phyloP scores from a whole-genome alignment of 2,113 vertebrate species.

The Synodontis membranacea region DNA sequence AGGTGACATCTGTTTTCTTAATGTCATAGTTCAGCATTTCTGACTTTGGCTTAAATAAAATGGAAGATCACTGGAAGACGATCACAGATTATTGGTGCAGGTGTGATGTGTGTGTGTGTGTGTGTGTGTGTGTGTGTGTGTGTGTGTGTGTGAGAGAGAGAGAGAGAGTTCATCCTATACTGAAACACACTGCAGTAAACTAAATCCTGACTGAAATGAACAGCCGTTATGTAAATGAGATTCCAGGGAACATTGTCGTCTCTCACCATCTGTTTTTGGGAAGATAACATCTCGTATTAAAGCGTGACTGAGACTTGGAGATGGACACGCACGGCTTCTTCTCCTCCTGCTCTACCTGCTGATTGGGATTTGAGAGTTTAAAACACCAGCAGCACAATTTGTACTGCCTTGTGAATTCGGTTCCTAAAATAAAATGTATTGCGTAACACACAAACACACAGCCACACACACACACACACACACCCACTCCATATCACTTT shows the following conservation, averaged over 20 bases:
- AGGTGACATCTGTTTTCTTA: background rate
- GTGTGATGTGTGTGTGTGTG: background rate
- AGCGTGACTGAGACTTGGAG: background rate
- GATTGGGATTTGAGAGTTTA: background rate
- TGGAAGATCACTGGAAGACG: background rate
- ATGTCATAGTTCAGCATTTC: background rate
- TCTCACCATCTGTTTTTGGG: background rate
- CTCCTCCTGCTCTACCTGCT: constrained; percentile 1
- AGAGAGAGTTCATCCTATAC: background rate
- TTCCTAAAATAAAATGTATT: constrained; percentile 3
- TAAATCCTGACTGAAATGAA: background rate
- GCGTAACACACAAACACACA: constrained; percentile 14
- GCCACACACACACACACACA: constrained; percentile 10
- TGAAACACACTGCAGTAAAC: background rate
- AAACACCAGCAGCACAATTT: constrained; percentile 20
- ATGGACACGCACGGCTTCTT: background rate
- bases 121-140: background rate
- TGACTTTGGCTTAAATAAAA: background rate
- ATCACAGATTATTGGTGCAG: background rate
- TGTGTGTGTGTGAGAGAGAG: background rate
- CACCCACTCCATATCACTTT: background rate
- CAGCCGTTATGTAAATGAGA: background rate
- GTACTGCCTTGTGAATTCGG: background rate
- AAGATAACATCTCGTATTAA: background rate
- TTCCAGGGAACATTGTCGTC: background rate